A percentile compares a stretch with the other conserved stretches of the same genome.
These are phyloP conservation scores for Brachionichthys hirsutus DNA, from an alignment of 2,113 vertebrate species.

Conservation along the genomic window DNA sequence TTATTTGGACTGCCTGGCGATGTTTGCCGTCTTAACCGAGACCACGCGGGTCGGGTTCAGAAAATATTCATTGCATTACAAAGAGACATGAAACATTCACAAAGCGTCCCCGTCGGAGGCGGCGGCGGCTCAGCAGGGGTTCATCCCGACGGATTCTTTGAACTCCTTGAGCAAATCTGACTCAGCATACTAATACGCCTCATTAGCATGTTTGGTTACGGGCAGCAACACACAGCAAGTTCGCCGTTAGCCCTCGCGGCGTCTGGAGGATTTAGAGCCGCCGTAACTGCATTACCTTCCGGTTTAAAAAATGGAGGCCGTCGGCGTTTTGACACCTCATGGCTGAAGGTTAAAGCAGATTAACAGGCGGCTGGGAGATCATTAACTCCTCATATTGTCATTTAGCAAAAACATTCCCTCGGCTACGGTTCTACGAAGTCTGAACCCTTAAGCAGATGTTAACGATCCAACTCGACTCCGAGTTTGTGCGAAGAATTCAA, in stretches of 20 bases:
- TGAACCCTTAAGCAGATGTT: constrained; percentile 15
- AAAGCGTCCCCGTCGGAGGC: constrained; percentile 34
- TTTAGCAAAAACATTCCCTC: constrained; percentile 16
- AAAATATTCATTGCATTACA: constrained; percentile 52
- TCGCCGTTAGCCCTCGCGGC: constrained; percentile 8
- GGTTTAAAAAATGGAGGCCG: constrained; percentile 7
- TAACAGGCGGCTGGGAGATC: not conserved
- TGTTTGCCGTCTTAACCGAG: constrained; percentile 9
- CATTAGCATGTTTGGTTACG: constrained; percentile 62
- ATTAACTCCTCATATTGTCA: constrained; percentile 1
- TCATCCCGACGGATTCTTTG: constrained; percentile 67
- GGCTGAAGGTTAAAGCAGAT: constrained; percentile 32
- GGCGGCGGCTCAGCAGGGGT: constrained; percentile 24
- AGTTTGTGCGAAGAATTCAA: not conserved
- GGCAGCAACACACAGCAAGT: constrained; percentile 25
- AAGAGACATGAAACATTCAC: constrained; percentile 64
- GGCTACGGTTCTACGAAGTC: constrained; percentile 8
- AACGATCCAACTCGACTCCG: not conserved
- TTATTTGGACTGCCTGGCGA: too few relatives aligned
- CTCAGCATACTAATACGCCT: constrained; percentile 56
- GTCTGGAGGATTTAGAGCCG: constrained; percentile 33
- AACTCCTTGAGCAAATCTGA: constrained; percentile 48
- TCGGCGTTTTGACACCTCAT: constrained; percentile 13
- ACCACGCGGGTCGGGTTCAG: constrained; percentile 13
- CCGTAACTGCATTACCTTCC: not conserved